Evolutionary conservation across 1,140 invertebrate genomes (phyloP).

Genomic region (Galendromus occidentalis): DNA sequence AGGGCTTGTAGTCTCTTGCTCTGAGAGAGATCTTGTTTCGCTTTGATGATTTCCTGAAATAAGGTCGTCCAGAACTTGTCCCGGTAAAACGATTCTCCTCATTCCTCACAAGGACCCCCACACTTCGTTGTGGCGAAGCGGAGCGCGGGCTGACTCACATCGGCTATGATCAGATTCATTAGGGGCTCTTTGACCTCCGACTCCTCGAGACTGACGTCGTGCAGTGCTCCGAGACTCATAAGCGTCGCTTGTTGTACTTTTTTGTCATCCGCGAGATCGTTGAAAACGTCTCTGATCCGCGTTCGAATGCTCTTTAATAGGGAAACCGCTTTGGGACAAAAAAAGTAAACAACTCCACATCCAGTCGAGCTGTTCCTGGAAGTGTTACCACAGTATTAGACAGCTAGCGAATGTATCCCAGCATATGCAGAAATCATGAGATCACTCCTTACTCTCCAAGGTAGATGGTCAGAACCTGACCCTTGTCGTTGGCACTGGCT

Average conservation of each 20-base stretch:
- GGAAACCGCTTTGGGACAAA: slow-evolving; percentile 11
- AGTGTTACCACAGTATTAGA: neutral
- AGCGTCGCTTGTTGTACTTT: neutral
- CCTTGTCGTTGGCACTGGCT: slow-evolving; percentile 13
- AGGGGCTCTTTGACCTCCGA: neutral
- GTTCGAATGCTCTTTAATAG: slow-evolving; percentile 12
- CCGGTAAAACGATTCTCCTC: no score
- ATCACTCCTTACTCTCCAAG: slow-evolving; percentile 14
- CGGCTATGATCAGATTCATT: no score
- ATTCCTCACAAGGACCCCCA: no score
- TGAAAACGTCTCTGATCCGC: slow-evolving; percentile 15
- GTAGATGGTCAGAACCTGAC: slow-evolving; percentile 15
- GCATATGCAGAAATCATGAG: no score
- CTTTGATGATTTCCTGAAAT: slow-evolving; percentile 2
- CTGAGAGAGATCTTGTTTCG: neutral
- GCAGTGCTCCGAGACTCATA: neutral
- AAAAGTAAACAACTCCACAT: slow-evolving; percentile 13
- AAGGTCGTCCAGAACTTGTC: neutral
- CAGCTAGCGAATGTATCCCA: neutral
- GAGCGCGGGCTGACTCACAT: no score
- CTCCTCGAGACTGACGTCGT: neutral
- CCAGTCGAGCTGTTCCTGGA: slow-evolving; percentile 18
- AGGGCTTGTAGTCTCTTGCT: neutral
- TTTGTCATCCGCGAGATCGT: neutral
- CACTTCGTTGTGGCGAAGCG: no score